phyloP scores from a whole-genome alignment of 2,888 invertebrate species.

The Amphipoea oculea region DNA sequence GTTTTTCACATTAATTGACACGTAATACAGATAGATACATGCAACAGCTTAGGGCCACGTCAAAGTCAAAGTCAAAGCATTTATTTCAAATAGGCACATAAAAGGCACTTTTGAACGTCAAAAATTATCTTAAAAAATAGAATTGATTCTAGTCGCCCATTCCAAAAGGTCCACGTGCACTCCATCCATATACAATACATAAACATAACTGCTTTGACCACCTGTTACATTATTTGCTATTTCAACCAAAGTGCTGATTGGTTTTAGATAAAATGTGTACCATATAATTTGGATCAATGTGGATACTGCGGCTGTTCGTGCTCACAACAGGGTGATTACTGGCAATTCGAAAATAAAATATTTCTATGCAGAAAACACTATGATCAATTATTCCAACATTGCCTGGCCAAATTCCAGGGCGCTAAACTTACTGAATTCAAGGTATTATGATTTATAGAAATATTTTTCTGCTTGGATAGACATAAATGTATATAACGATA shows the following conservation, averaged over 20 bases:
- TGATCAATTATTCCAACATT: conserved; percentile 81
- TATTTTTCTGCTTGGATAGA: neutral
- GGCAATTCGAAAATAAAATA: conserved; percentile 88
- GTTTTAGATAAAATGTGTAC: conserved; percentile 87
- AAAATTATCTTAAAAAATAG: no score
- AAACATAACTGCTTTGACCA: neutral
- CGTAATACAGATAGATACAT: neutral
- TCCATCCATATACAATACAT: neutral
- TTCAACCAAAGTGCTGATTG: neutral
- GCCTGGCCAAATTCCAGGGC: conserved; percentile 85
- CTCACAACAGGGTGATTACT: conserved; percentile 90
- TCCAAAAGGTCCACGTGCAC: no score
- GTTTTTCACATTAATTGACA: neutral
- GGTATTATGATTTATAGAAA: conserved; percentile 69
- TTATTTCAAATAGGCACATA: no score
- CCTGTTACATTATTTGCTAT: neutral
- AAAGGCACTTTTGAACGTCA: no score
- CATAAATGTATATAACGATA: neutral
- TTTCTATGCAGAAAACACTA: conserved; percentile 87
- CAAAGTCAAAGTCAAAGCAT: no score
- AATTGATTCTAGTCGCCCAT: no score
- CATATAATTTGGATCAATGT: conserved; percentile 87
- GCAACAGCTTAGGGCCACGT: neutral
- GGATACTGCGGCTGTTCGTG: conserved; percentile 85
- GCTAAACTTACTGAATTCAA: conserved; percentile 85